Evolutionary conservation across 2,113 vertebrate species (phyloP).

Genomic region (Riparia riparia): DNA sequence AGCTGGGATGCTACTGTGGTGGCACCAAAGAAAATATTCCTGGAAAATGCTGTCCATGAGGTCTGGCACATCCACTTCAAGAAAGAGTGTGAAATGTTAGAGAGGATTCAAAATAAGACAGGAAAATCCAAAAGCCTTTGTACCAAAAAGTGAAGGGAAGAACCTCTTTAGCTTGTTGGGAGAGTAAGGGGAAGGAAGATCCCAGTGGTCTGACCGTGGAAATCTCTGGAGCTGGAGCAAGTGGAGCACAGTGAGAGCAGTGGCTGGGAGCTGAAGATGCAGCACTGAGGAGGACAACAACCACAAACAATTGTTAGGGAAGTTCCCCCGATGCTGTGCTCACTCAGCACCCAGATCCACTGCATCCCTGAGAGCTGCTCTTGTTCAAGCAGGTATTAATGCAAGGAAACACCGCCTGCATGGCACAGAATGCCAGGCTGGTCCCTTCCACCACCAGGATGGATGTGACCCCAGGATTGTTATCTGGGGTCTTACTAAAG

Average conservation of each 20-base stretch:
- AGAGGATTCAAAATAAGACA: neutral
- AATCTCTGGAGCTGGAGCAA: neutral
- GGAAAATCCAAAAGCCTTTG: neutral
- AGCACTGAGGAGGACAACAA: neutral
- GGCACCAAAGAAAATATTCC: neutral
- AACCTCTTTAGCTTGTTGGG: neutral
- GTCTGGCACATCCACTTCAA: accelerated
- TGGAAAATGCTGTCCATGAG: neutral
- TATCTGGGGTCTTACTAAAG: neutral
- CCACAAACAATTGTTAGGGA: neutral
- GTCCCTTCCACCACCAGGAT: neutral
- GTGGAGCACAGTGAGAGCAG: neutral
- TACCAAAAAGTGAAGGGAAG: neutral
- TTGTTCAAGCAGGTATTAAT: neutral
- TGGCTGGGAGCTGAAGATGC: neutral
- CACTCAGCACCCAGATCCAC: neutral
- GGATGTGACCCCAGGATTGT: neutral
- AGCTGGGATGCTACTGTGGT: neutral
- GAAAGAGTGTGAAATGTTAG: neutral
- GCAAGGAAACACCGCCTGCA: neutral
- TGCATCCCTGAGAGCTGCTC: neutral
- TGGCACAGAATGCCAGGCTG: neutral
- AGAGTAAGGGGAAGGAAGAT: neutral
- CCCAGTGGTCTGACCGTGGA: neutral
- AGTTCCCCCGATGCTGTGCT: neutral